Evolutionary conservation across 2,888 invertebrate genomes (phyloP).

Genomic region (Ophonus ardosiacus): DNA sequence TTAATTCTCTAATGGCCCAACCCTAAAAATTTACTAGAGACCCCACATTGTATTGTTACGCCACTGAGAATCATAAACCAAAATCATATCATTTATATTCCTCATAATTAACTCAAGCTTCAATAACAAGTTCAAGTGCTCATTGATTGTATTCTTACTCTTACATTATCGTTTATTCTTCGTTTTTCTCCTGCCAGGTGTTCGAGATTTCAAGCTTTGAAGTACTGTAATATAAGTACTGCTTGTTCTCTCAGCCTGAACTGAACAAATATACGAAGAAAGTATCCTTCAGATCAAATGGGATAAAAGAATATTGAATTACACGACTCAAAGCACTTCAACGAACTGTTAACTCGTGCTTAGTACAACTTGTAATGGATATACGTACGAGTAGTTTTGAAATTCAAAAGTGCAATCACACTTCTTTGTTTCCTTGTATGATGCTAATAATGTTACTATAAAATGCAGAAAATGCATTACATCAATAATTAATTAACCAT

Average conservation of each 20-base stretch:
- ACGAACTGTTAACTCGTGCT: not conserved
- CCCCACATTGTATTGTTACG: too few relatives aligned
- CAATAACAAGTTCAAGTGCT: not conserved
- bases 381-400: not conserved
- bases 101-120: not conserved
- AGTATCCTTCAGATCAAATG: conserved; percentile 20
- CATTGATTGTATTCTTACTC: conserved; percentile 24
- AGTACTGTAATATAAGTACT: conserved; percentile 2
- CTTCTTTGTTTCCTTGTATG: too few relatives aligned
- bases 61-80: not conserved
- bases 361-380: conserved; percentile 4
- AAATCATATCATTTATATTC: not conserved
- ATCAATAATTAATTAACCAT: too few relatives aligned
- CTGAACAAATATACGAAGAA: conserved; percentile 35
- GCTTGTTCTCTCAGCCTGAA: conserved; percentile 19
- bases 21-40: too few relatives aligned
- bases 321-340: conserved; percentile 14
- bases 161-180: conserved; percentile 5
- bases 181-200: conserved; percentile 26
- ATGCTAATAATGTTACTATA: too few relatives aligned
- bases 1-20: too few relatives aligned
- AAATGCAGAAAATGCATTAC: too few relatives aligned
- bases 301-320: conserved; percentile 29
- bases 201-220: conserved; percentile 1
- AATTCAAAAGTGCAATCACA: too few relatives aligned